Evolutionary conservation across 2,797 vertebrate genomes (phyloP).

Genomic region (Lithobates sylvaticus): DNA sequence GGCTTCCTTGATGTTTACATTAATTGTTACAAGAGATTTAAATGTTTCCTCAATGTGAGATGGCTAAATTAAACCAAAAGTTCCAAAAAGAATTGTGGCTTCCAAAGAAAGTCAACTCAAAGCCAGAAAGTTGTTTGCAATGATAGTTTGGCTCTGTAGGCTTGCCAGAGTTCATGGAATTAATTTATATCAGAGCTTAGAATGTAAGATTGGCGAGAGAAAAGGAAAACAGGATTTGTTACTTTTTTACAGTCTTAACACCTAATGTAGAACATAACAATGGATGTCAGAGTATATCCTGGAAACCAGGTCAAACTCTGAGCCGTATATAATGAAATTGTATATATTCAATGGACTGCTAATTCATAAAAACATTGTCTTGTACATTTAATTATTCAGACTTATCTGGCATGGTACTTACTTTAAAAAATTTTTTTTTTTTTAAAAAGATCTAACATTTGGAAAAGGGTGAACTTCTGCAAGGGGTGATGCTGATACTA

Average conservation of each 20-base stretch:
- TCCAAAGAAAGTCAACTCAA: slow-evolving; percentile 15
- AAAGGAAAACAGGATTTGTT: slow-evolving; percentile 33
- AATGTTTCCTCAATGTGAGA: slow-evolving; percentile 19
- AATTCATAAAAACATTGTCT: background rate
- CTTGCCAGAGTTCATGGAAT: slow-evolving; percentile 48
- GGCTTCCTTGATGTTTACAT: slow-evolving; percentile 15
- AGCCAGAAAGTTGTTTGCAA: slow-evolving; percentile 38
- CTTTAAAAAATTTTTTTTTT: too few relatives aligned
- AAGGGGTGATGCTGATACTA: too few relatives aligned
- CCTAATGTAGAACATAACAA: slow-evolving; percentile 27
- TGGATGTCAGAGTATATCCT: slow-evolving; percentile 15
- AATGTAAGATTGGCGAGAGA: slow-evolving; percentile 28
- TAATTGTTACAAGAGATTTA: slow-evolving; percentile 15
- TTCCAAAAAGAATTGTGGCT: slow-evolving; percentile 25
- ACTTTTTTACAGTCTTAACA: slow-evolving; percentile 31
- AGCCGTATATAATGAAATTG: background rate
- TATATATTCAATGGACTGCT: background rate
- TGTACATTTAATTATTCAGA: too few relatives aligned
- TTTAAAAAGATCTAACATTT: too few relatives aligned
- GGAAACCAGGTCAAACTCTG: background rate
- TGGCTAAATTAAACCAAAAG: slow-evolving; percentile 8
- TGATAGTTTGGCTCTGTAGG: slow-evolving; percentile 27
- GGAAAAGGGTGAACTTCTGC: too few relatives aligned
- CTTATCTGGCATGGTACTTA: too few relatives aligned
- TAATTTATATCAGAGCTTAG: slow-evolving; percentile 43